These are phyloP conservation scores for Chinchilla lanigera DNA, from an alignment of 2,113 vertebrate species.

Conservation along the genomic window DNA sequence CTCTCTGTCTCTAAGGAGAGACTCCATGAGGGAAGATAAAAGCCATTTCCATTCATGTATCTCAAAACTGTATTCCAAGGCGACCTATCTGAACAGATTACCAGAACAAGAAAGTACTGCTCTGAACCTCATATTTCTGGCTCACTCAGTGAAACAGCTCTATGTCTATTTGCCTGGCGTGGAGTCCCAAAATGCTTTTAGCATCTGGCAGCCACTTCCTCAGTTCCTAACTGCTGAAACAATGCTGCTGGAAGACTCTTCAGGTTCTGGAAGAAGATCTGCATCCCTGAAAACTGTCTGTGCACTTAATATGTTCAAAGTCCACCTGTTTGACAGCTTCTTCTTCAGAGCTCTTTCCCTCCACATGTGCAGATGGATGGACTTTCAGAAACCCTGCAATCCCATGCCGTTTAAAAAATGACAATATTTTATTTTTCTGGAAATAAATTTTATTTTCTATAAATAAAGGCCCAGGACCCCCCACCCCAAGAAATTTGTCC, in stretches of 20 bases:
- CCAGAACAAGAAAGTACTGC: neutral
- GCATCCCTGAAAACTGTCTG: neutral
- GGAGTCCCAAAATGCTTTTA: constrained; percentile 69
- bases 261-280: neutral
- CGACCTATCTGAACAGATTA: neutral
- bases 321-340: neutral
- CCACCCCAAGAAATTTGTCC: neutral
- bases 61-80: neutral
- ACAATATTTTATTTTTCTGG: neutral
- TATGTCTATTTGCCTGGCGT: constrained; percentile 54
- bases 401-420: neutral
- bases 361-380: neutral
- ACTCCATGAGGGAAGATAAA: neutral
- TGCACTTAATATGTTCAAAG: constrained; percentile 24
- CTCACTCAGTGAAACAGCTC: constrained; percentile 24
- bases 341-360: neutral
- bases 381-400: neutral
- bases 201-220: constrained; percentile 64
- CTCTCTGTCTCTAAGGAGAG: neutral
- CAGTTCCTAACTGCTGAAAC: neutral
- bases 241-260: neutral
- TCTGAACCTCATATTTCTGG: neutral
- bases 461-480: neutral
- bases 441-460: constrained; percentile 21
- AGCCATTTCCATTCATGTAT: neutral